A percentile compares a stretch with the other conserved stretches of the same genome.
Evolutionary conservation across 2,888 invertebrate genomes (phyloP).

Genomic region (Apamea crenata): DNA sequence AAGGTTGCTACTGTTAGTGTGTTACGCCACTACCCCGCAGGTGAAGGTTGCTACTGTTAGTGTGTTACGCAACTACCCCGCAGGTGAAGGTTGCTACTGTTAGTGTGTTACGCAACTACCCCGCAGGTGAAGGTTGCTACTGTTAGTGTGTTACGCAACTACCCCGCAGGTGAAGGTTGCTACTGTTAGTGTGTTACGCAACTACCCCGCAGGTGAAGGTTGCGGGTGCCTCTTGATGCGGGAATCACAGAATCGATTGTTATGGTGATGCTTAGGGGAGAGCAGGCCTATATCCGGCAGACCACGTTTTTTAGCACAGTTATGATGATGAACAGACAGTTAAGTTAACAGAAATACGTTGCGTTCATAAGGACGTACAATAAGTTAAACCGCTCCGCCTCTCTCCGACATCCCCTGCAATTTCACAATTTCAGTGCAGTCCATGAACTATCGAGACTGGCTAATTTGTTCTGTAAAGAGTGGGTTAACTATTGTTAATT

Average conservation of each 20-base stretch:
- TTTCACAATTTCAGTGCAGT: constrained; percentile 61
- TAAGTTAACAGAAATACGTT: not conserved
- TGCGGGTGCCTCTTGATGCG: not conserved
- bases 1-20: not conserved
- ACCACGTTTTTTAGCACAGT: not conserved
- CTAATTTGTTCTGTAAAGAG: constrained; percentile 74
- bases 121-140: not conserved
- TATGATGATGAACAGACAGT: not conserved
- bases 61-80: not conserved
- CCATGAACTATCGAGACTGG: constrained; percentile 68
- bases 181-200: not conserved
- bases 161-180: not conserved
- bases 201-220: not conserved
- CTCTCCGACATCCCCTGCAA: not conserved
- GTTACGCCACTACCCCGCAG: not conserved
- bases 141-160: not conserved
- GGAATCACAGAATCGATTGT: not conserved
- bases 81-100: not conserved
- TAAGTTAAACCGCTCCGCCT: constrained; percentile 36
- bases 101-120: not conserved
- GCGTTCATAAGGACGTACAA: not conserved
- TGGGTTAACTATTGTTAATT: constrained; percentile 73
- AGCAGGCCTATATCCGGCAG: not conserved
- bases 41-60: not conserved
- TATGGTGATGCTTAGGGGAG: not conserved